phyloP scores from a whole-genome alignment of 1,140 invertebrate genomes.

The Halictus rubicundus region DNA sequence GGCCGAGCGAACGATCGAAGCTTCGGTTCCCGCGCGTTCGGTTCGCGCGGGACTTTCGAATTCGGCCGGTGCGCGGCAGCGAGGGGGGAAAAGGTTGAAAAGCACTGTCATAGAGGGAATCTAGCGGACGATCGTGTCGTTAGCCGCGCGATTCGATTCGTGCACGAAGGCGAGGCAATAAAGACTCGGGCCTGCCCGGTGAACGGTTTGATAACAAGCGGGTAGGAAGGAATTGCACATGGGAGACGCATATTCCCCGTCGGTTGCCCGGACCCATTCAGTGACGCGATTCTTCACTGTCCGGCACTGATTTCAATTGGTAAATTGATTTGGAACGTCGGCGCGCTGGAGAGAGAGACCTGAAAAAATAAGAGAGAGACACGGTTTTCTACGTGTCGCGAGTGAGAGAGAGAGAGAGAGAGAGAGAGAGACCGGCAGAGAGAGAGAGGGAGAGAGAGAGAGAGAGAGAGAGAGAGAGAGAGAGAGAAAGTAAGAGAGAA shows the following conservation, averaged over 20 bases:
- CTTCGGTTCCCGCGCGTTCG: conserved; percentile 1
- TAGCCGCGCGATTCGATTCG: conserved; percentile 49
- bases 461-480: background rate
- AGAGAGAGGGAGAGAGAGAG: background rate
- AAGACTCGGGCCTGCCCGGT: conserved; percentile 46
- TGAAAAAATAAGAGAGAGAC: conserved; percentile 33
- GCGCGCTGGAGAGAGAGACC: conserved; percentile 11
- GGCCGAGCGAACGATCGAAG: no score
- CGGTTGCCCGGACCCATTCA: conserved; percentile 70
- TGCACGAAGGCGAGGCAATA: conserved; percentile 45
- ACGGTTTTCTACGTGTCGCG: background rate
- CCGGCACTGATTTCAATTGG: conserved; percentile 79
- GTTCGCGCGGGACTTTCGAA: conserved; percentile 16
- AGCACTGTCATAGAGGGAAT: conserved; percentile 40
- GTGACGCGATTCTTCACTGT: conserved; percentile 59
- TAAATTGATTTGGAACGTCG: conserved; percentile 76
- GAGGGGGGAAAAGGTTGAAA: conserved; percentile 25
- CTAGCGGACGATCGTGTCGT: conserved; percentile 18
- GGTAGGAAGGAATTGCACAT: conserved; percentile 33
- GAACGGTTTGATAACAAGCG: conserved; percentile 73
- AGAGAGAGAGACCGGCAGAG: background rate
- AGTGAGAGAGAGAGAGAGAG: background rate
- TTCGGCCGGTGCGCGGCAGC: conserved; percentile 8
- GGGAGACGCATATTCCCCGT: conserved; percentile 60
- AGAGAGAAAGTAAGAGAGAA: conserved; percentile 10